Base-by-base conservation (phyloP, 2,888 invertebrate genomes). In the Byasa hedistus region DNA sequence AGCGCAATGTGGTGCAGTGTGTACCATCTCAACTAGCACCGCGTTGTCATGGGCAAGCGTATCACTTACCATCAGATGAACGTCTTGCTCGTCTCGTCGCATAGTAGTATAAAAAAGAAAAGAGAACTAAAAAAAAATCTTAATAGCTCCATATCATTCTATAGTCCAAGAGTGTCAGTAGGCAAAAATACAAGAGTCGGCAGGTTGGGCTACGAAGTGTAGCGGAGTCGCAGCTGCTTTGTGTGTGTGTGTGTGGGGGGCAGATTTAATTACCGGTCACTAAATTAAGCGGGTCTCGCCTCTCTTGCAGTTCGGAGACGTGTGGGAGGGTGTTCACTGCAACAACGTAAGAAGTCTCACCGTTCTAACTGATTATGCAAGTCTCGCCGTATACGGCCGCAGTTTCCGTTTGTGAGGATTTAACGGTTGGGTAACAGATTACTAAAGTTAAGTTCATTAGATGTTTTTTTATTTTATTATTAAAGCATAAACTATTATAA, bases 131-230 rank as follows among this genome's bases (percentile, higher is more conserved):
- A 8, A 32, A 32, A 10, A 10, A 32, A 32, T 32, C 32, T n/a
- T n/a, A n/a, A n/a, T n/a, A 32, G n/a, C 55, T 62, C 62, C 19
- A 59, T 51, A 19, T 23, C 19, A 17, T 44, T 60, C 51, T 39
- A 23, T 58, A 60, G 60, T 52, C 63, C 54, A 27, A 23, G 32
- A 39, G 36, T 63, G 48, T 64, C 82, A 80, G 79, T 82, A 80
- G 79, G 81, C 85, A 85, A 86, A 85, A 86, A 85, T 84, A 78
- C 80, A 79, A 76, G 77, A 78, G 81, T 86, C 87, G 86, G 87
- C 87, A 81, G 79, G 82, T 84, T 77, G 72, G 72, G 74, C 70
- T 55, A 56, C 63, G 73, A 76, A 73, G 77, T 78, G 79, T 80
- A 65, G 60, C 32, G 58, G 32, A 57, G 56, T 56, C 63, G 39